phyloP scores from a whole-genome alignment of 1,140 invertebrate species.

The Periplaneta americana region DNA sequence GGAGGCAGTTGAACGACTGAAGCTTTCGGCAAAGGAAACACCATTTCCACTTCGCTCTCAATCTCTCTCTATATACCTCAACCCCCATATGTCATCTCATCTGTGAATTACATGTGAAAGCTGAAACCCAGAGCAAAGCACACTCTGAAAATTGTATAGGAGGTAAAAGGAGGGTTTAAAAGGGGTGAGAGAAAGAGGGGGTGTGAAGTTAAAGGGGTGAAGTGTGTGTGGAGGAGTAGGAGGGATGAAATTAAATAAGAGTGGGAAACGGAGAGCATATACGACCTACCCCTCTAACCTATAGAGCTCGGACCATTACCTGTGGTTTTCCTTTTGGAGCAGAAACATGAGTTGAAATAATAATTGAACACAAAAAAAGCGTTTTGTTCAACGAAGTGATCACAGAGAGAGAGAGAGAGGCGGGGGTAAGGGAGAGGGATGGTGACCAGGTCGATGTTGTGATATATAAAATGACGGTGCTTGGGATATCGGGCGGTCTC shows the following conservation, averaged over 20 bases:
- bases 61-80: not conserved
- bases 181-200: not conserved
- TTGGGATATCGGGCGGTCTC: not conserved
- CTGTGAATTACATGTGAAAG: conserved; percentile 10
- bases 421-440: not conserved
- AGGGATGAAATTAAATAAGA: not conserved
- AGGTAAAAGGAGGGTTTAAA: not conserved
- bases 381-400: not conserved
- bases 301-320: not conserved
- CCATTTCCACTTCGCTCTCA: not conserved
- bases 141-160: not conserved
- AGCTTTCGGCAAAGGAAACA: conserved; percentile 9
- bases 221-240: not conserved
- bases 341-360: not conserved
- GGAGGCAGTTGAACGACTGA: not conserved
- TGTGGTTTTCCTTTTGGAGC: not conserved
- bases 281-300: not conserved
- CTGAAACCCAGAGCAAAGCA: not conserved
- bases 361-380: not conserved
- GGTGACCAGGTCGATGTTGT: too few relatives aligned
- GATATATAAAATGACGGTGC: not conserved
- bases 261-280: not conserved
- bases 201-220: not conserved
- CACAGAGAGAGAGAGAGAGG: not conserved
- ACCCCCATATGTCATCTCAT: conserved; percentile 1